These are phyloP conservation scores for Sorex maritimensis DNA, from an alignment of 2,797 vertebrate species.

Conservation along the genomic window DNA sequence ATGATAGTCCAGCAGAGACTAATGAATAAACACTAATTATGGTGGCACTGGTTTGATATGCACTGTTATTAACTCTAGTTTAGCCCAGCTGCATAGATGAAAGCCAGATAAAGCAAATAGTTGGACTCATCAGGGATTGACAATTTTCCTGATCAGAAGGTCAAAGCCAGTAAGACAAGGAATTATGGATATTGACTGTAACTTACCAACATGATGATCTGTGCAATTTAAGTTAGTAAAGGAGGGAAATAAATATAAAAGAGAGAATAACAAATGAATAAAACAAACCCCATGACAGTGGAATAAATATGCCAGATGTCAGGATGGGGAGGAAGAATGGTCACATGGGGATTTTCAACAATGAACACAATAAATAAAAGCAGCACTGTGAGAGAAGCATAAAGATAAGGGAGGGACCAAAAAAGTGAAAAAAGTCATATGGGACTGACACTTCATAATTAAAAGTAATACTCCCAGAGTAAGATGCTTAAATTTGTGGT, in stretches of 20 bases:
- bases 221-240: neutral
- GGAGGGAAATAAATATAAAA: neutral
- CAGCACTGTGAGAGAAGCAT: neutral
- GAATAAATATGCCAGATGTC: neutral
- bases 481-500: neutral
- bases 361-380: neutral
- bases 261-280: neutral
- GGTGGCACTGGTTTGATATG: neutral
- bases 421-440: neutral
- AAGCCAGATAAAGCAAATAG: neutral
- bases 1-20: neutral
- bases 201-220: neutral
- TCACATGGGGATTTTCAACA: neutral
- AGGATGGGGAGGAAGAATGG: neutral
- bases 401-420: neutral
- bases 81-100: neutral
- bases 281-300: neutral
- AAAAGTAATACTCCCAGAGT: neutral
- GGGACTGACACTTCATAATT: neutral
- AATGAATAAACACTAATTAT: neutral
- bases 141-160: conserved; percentile 13
- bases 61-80: neutral
- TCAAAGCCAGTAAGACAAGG: neutral
- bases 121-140: neutral
- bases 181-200: neutral